Conservation (phyloP, 2,113 vertebrate genomes). For the Corydoras maculifer region DNA sequence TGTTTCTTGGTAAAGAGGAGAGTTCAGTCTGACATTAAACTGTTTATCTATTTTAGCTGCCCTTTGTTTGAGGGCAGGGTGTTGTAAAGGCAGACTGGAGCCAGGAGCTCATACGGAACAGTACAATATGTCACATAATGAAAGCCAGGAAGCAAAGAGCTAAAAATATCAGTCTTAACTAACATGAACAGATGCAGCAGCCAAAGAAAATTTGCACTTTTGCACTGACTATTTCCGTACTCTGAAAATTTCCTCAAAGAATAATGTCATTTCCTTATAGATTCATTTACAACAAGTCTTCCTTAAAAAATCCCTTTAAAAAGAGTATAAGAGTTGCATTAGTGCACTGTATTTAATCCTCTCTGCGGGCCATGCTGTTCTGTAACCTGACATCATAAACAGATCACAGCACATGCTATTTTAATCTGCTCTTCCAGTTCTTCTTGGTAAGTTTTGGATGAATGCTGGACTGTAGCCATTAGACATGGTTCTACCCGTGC, state of each 20-base stretch:
- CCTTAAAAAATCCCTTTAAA: too few species aligned
- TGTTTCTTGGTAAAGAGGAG: conserved; percentile 8
- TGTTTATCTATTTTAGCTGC: conserved; percentile 15
- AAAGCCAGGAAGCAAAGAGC: conserved; percentile 27
- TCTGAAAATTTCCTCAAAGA: conserved; percentile 6
- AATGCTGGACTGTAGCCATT: not conserved
- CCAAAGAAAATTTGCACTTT: conserved; percentile 1
- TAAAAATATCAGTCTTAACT: conserved; percentile 32
- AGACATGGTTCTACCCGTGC: not conserved
- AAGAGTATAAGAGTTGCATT: not conserved
- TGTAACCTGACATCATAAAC: conserved; percentile 24
- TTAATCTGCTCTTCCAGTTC: conserved; percentile 10
- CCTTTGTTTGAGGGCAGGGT: conserved; percentile 17
- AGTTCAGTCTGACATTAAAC: conserved; percentile 5
- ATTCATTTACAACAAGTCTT: too few species aligned
- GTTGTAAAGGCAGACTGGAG: conserved; percentile 6
- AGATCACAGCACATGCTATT: conserved; percentile 6
- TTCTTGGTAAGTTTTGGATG: conserved; percentile 1
- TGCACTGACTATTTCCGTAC: not conserved
- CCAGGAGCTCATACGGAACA: conserved; percentile 17
- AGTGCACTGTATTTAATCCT: not conserved
- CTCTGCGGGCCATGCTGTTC: not conserved
- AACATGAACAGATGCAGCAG: conserved; percentile 8
- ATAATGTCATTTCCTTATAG: not conserved
- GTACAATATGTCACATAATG: conserved; percentile 23